A percentile compares a stretch with the other conserved stretches of the same genome.
Conservation (phyloP, 2,888 invertebrate genomes). For the Sympetrum striolatum region DNA sequence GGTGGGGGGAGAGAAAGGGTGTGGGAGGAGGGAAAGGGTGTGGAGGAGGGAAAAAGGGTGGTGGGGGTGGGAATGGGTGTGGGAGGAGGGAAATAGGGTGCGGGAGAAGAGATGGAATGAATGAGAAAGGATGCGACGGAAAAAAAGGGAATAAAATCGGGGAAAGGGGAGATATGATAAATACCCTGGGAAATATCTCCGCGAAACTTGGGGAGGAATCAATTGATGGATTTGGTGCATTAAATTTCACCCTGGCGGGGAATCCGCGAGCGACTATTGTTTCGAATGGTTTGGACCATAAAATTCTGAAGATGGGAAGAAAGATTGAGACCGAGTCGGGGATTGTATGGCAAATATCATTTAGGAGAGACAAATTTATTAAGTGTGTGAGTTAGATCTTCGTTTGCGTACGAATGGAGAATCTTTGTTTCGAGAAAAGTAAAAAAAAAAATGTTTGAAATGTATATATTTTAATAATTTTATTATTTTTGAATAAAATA, state of each 20-base stretch:
- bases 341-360: no score
- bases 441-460: no score
- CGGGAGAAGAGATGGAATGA: background rate
- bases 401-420: no score
- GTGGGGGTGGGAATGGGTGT: no score
- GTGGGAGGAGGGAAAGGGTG: background rate
- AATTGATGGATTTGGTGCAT: background rate
- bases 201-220: background rate
- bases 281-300: background rate
- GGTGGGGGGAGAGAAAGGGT: background rate
- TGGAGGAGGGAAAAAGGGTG: background rate
- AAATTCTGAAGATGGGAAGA: background rate
- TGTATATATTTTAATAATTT: no score
- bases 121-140: background rate
- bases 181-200: slow-evolving; percentile 12
- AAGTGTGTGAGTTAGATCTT: no score
- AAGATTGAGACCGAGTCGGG: no score
- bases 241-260: background rate
- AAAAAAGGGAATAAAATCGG: background rate
- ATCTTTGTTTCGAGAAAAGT: no score
- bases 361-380: no score
- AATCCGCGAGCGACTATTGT: background rate
- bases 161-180: background rate
- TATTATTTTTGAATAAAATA: no score
- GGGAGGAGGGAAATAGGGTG: background rate